Evolutionary conservation across 2,888 invertebrate species (phyloP), one percentile per base, ranked within the genome.

Genomic region (Ceraclea dissimilis): DNA sequence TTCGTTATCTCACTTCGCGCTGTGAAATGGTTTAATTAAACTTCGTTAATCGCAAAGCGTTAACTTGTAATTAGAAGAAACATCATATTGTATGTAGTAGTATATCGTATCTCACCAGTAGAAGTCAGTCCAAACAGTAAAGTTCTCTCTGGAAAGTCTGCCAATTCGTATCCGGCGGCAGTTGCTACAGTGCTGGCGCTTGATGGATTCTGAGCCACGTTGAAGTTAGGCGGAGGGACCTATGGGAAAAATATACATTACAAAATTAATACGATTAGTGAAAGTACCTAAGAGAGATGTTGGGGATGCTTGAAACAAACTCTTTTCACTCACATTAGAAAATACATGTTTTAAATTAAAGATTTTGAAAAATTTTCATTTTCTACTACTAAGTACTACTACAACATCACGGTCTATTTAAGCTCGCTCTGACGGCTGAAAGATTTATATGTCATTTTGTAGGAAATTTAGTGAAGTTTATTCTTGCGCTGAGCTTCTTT

Each of bases 111-210:
- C 22, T 80, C 71, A 72, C 80, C 80, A 65, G 86, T 82, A 52
- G 88, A 86, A 49, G 93, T 91, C 39, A 93, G 80, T 56, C 92
- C 90, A 69, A 93, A 88, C 59, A 94, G 76, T 44, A 94, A 80
- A 71, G 93, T 90, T 64, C 88, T 81, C 63, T 86, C 85, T 2
- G 88, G 83, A 70, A 92, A 90, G 68, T 88, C 86, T 11, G 91
- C 89, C 63, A 89, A 79, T 71, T 90, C 90, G 70, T 84, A 85
- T 58, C 90, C 90, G 53, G 87, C 85, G 49, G 89, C 84, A 47
- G 81, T 81, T 26, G 83, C 80, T 49, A 85, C 80, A 5, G 85
- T 84, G 47, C 80, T 79, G 46, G 83, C 76, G 43, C 82, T 81
- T 69, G 75, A 68, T 70, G 76, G 63, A 71, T 77, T 62, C 72